Conservation (phyloP, 2,797 vertebrate species). For the Bucorvus abyssinicus region DNA sequence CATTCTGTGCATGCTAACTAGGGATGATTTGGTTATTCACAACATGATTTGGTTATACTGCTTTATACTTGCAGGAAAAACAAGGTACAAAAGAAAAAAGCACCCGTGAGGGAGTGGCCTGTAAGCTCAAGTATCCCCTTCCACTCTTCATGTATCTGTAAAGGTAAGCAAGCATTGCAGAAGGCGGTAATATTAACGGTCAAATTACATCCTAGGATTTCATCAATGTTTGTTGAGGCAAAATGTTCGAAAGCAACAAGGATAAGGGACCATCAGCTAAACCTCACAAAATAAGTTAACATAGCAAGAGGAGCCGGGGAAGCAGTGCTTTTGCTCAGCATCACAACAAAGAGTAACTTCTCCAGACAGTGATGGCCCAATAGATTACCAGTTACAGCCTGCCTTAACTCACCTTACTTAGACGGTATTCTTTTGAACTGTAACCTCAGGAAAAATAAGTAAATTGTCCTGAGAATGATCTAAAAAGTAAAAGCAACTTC, state of each 20-base stretch:
- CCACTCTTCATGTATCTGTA: background rate
- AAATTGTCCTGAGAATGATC: conserved; percentile 41
- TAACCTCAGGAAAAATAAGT: conserved; percentile 41
- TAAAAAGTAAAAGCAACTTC: conserved; percentile 32
- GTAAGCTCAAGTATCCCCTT: conserved; percentile 40
- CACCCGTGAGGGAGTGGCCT: background rate
- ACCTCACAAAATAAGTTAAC: background rate
- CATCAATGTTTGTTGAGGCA: background rate
- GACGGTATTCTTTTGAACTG: conserved; percentile 33
- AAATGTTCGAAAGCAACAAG: conserved; percentile 13
- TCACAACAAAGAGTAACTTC: conserved; percentile 67
- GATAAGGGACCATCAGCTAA: conserved; percentile 19
- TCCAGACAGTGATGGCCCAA: conserved; percentile 14
- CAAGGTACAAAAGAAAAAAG: conserved; percentile 17
- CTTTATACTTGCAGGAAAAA: conserved; percentile 43
- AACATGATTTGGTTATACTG: conserved; percentile 14
- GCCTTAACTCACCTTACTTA: conserved; percentile 54
- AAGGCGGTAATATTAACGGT: background rate
- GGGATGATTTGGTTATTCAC: conserved; percentile 46
- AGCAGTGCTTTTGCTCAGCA: conserved; percentile 16
- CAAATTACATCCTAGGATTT: background rate
- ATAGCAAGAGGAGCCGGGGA: background rate
- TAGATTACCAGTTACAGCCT: conserved; percentile 54
- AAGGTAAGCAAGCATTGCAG: background rate
- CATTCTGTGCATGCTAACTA: background rate